These are phyloP conservation scores for Blastobasis adustella DNA, from an alignment of 2,888 invertebrate genomes.

Conservation along the genomic window DNA sequence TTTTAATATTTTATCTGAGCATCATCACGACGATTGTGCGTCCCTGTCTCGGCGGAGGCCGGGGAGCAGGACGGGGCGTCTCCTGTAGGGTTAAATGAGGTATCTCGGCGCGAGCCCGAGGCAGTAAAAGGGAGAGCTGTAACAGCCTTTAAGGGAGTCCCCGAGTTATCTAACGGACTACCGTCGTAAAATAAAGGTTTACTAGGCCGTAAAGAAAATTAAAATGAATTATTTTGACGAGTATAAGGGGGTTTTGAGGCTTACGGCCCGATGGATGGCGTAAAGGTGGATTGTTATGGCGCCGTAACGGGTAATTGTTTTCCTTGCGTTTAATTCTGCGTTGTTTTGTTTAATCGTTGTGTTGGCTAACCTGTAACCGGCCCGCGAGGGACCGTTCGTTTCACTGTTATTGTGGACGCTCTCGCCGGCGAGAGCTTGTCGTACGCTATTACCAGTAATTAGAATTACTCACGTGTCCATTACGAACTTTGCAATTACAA, in stretches of 20 bases:
- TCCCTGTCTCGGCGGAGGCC: conserved; percentile 8
- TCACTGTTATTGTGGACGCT: background rate
- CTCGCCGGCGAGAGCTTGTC: background rate
- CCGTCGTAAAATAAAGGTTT: conserved; percentile 73
- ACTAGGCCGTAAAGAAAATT: conserved; percentile 73
- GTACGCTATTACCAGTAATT: no score
- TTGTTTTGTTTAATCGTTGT: conserved; percentile 26
- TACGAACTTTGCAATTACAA: no score
- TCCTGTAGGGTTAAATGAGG: background rate
- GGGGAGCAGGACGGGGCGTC: conserved; percentile 13
- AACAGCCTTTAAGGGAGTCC: conserved; percentile 65
- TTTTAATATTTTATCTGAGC: conserved; percentile 8
- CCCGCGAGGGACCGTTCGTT: conserved; percentile 6
- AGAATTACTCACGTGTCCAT: no score
- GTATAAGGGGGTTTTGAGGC: conserved; percentile 49
- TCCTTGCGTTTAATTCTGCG: conserved; percentile 35
- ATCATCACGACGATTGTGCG: background rate
- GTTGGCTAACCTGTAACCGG: conserved; percentile 27
- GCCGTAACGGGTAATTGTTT: conserved; percentile 59
- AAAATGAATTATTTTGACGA: conserved; percentile 76
- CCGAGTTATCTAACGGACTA: conserved; percentile 64
- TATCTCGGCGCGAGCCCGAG: conserved; percentile 13
- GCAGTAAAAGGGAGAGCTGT: conserved; percentile 41
- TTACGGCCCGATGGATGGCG: conserved; percentile 37
- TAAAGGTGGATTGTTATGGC: conserved; percentile 56